These are phyloP conservation scores for Zygaena filipendulae DNA, from an alignment of 2,888 invertebrate genomes.

Conservation along the genomic window DNA sequence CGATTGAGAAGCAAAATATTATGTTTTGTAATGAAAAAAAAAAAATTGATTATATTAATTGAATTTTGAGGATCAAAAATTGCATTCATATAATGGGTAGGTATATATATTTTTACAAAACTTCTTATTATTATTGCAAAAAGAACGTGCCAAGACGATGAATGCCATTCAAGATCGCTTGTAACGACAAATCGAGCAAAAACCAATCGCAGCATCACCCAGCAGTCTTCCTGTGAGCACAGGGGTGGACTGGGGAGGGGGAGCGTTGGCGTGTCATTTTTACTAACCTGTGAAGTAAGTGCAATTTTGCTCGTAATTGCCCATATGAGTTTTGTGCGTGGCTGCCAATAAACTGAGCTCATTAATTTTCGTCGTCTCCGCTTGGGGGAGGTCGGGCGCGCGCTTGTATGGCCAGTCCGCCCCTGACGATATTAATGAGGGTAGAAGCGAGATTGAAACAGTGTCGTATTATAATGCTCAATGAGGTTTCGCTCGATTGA, in stretches of 20 bases:
- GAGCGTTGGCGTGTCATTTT: conserved; percentile 61
- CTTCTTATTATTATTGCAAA: too few species aligned
- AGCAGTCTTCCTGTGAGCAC: conserved; percentile 66
- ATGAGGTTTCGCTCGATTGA: conserved; percentile 48
- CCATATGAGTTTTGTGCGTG: conserved; percentile 69
- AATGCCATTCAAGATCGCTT: too few species aligned
- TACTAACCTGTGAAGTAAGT: conserved; percentile 70
- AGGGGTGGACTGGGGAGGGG: conserved; percentile 66
- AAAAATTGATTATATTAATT: too few species aligned
- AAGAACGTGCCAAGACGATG: too few species aligned
- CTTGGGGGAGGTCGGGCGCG: conserved; percentile 65
- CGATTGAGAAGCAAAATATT: too few species aligned
- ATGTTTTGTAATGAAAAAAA: too few species aligned
- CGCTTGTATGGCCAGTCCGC: conserved; percentile 71
- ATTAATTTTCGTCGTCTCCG: conserved; percentile 69
- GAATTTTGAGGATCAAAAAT: too few species aligned
- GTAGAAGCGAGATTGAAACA: conserved; percentile 66
- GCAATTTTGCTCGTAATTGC: conserved; percentile 69
- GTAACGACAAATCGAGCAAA: conserved; percentile 27
- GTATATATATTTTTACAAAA: too few species aligned
- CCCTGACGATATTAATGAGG: conserved; percentile 70
- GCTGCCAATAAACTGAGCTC: conserved; percentile 70
- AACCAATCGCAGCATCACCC: conserved; percentile 55
- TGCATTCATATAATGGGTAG: too few species aligned
- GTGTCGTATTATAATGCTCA: conserved; percentile 56